phyloP scores from a whole-genome alignment of 2,113 vertebrate genomes.

The Forbesichthys papilliferus region DNA sequence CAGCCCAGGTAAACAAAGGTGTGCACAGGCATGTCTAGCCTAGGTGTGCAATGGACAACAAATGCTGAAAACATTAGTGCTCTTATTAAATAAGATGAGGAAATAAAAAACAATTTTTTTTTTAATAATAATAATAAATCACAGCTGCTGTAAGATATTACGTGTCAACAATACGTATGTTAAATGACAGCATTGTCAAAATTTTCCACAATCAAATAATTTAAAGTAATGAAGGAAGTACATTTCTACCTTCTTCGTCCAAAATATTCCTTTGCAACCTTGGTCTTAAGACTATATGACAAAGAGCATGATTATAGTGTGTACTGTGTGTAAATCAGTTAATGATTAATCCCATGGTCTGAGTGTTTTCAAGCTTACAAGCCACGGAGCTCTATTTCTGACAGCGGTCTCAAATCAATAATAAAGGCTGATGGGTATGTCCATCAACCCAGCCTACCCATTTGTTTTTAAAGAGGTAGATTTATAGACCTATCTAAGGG shows the following conservation, averaged over 20 bases:
- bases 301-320: constrained; percentile 23
- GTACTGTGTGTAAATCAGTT: constrained; percentile 38
- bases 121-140: background rate
- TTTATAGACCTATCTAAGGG: constrained; percentile 22
- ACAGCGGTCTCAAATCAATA: constrained; percentile 32
- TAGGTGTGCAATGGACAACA: background rate
- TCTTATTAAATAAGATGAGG: background rate
- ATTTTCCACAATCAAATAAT: no score
- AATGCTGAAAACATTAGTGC: background rate
- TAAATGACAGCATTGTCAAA: no score
- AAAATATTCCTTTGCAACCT: background rate
- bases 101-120: background rate
- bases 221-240: no score
- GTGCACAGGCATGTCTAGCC: constrained; percentile 30
- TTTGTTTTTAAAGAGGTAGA: constrained; percentile 50
- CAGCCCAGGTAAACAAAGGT: constrained; percentile 17
- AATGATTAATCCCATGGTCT: constrained; percentile 66
- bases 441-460: constrained; percentile 17
- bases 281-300: constrained; percentile 32
- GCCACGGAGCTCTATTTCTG: constrained; percentile 17
- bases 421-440: constrained; percentile 50
- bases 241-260: constrained; percentile 48
- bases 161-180: no score
- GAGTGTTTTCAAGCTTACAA: constrained; percentile 46
- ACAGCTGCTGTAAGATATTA: no score